Conservation (phyloP, 2,113 vertebrate species). For the Hucho hucho region DNA sequence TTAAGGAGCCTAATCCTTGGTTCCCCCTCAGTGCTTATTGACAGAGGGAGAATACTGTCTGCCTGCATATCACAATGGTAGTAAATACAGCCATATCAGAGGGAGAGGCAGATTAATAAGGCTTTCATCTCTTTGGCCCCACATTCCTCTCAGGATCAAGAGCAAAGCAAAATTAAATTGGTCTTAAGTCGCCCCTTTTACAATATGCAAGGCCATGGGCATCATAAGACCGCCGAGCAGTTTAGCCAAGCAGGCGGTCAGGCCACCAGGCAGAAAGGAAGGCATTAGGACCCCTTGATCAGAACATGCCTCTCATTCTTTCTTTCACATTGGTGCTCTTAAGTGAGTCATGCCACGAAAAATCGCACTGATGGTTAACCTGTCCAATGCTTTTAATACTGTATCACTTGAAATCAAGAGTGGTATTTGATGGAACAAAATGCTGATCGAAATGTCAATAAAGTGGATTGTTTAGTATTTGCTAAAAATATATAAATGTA, state of each 20-base stretch:
- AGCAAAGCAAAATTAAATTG: slow-evolving; percentile 72
- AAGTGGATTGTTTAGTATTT: background rate
- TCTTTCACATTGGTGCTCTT: slow-evolving; percentile 28
- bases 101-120: slow-evolving; percentile 62
- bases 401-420: background rate
- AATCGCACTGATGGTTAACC: background rate
- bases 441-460: too few relatives aligned
- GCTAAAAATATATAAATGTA: too few relatives aligned
- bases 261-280: slow-evolving; percentile 45
- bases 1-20: background rate
- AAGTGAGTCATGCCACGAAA: slow-evolving; percentile 17
- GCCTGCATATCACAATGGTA: slow-evolving; percentile 43
- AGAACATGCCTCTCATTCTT: slow-evolving; percentile 49
- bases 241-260: slow-evolving; percentile 56
- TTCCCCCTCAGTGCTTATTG: slow-evolving; percentile 11
- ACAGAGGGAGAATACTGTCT: slow-evolving; percentile 24
- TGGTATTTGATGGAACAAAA: too few relatives aligned
- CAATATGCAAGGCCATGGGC: slow-evolving; percentile 61
- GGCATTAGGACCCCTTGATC: slow-evolving; percentile 34
- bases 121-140: slow-evolving; percentile 68
- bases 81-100: slow-evolving; percentile 33
- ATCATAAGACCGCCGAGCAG: slow-evolving; percentile 71
- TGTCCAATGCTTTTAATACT: background rate
- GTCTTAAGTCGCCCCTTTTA: slow-evolving; percentile 53
- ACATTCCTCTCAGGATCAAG: slow-evolving; percentile 78